Base-by-base conservation (phyloP, 2,113 vertebrate genomes). In the Maccullochella peelii region DNA sequence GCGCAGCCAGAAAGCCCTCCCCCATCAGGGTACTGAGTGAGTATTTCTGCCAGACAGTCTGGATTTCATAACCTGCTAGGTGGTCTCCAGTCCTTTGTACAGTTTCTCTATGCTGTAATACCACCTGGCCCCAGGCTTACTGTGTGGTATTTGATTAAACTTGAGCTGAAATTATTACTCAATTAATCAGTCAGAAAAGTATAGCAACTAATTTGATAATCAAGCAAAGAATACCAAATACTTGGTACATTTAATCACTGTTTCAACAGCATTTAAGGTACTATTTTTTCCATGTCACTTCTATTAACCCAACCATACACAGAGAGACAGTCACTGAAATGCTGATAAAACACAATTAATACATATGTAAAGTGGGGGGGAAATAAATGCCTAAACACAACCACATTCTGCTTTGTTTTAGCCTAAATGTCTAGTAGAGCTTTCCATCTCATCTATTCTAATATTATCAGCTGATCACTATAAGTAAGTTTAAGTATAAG, bases 11-110 rank as follows among this genome's bases (percentile, higher is more conserved):
- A 63, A 95, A 88, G 74, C 86, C 94, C 1, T 98, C 97, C 5
- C 77, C 97, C 1, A 97, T 99, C 93, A 95, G 98, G 78, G 2
- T 94, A 15, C 77, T 97, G 69, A 97, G 98, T 99, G 91, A 99
- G 97, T 96, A 70, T 1, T 27, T 15, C 12, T 14, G 44, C 1
- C 44, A 16, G 44, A 0, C 14, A 47, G 44, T 16, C 14, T 16
- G 44, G 44, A 4, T 47, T 47, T 16, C 4, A 33, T 33, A 33
- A 33, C 33, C 33, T 33, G 33, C 33, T 4, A 33, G 33, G 33
- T 33, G 3, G 33, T 3, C 40, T 9, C 9, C 38, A 40, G 12
- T 44, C 42, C 42, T 14, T 7, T 6, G 44, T 14, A 44, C 47
- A 16, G 47, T 49, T 18, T 49, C 47, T 49, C 15, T 15, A 1